Evolutionary conservation across 2,888 invertebrate genomes (phyloP).

Genomic region (Phasia obesa): DNA sequence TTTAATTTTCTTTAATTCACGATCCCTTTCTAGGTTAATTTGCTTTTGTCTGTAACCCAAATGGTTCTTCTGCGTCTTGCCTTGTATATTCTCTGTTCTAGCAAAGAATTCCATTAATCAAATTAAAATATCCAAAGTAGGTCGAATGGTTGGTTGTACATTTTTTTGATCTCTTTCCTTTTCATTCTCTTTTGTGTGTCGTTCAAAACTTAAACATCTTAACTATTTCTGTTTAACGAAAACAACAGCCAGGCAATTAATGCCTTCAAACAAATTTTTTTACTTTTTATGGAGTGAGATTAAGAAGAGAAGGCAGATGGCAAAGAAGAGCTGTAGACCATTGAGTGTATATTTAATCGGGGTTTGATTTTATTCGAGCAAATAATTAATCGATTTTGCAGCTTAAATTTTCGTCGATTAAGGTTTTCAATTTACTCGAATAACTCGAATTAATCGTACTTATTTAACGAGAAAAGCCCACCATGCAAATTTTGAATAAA

Average conservation of each 20-base stretch:
- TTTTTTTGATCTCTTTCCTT: background rate
- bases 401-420: no score
- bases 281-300: no score
- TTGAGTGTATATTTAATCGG: no score
- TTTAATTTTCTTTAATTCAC: conserved; percentile 30
- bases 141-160: conserved; percentile 10
- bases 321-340: no score
- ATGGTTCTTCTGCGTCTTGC: background rate
- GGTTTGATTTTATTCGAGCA: no score
- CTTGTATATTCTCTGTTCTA: background rate
- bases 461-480: no score
- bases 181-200: conserved; percentile 13
- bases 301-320: no score
- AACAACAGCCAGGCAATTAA: conserved; percentile 1
- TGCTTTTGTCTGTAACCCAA: background rate
- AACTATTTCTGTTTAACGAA: conserved; percentile 3
- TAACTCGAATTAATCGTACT: no score
- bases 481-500: no score
- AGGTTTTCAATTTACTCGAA: no score
- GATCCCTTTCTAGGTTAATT: background rate
- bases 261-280: no score
- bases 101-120: conserved; percentile 57
- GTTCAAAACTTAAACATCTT: conserved; percentile 47
- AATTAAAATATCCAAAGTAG: conserved; percentile 43
- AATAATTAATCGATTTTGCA: no score